These are phyloP conservation scores for Pygoscelis antarcticus DNA, from an alignment of 2,113 vertebrate species.

Conservation along the genomic window DNA sequence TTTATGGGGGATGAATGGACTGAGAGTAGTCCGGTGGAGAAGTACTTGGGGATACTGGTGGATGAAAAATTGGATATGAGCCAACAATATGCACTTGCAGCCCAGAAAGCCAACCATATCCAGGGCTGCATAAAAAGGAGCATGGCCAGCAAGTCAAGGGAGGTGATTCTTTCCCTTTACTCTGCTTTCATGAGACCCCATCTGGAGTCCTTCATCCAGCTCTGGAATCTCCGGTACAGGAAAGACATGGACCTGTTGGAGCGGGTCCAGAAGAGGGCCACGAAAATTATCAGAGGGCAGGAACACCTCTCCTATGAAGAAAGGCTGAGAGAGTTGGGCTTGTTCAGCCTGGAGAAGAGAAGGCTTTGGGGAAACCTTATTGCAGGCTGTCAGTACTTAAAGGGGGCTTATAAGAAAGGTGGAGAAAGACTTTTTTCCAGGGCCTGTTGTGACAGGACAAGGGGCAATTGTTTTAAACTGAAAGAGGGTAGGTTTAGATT, in stretches of 20 bases:
- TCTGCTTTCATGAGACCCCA: too few relatives aligned
- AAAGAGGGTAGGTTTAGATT: background rate
- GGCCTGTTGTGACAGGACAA: background rate
- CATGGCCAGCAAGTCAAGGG: too few relatives aligned
- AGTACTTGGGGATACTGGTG: background rate
- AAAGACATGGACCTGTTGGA: background rate
- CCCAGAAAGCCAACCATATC: background rate
- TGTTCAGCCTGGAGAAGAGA: background rate
- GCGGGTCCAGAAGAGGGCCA: background rate
- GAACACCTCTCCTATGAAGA: background rate
- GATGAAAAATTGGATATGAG: background rate
- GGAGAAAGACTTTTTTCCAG: background rate
- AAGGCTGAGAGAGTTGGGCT: background rate
- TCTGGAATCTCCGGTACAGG: background rate
- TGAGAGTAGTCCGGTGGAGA: background rate
- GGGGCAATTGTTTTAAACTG: background rate
- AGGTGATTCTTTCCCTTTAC: background rate
- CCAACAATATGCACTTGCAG: background rate
- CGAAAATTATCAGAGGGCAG: background rate
- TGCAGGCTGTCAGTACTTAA: background rate
- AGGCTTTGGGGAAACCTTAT: background rate
- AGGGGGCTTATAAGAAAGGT: background rate
- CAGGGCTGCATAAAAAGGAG: background rate
- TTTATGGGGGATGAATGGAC: background rate
- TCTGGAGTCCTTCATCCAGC: background rate